Evolutionary conservation across 2,797 vertebrate species (phyloP), one percentile per base, ranked within the genome.

Genomic region (Petrocephalus schoutedeni): DNA sequence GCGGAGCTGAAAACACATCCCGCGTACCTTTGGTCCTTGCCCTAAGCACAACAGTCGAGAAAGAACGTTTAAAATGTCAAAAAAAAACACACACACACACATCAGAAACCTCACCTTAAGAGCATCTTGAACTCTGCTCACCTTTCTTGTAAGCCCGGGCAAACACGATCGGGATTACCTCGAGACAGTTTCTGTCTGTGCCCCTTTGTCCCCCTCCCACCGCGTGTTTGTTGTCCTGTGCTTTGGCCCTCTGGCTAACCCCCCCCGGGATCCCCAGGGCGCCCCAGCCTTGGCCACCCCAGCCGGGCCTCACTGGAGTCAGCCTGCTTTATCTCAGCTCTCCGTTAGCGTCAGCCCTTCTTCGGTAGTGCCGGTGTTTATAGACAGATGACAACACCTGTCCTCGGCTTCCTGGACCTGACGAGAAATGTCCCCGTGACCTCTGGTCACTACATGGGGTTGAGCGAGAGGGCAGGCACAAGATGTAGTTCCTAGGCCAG

Each of bases 301-400:
- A 96, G 94, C 95, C 93, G 94, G 36, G 10, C 86, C 88, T 87
- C 87, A 89, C 41, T 89, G 91, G 90, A 89, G 91, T 92, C 89
- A 89, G 84, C 91, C 92, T 93, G 91, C 92, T 96, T 97, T 97
- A 97, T 97, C 96, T 97, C 94, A 90, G 88, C 91, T 88, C 91
- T 92, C 92, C 94, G 89, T 95, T 95, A 95, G 93, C 92, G 93
- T 93, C 91, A 93, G 95, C 87, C 84, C 61, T 45, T 90, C 90
- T 93, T 93, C 94, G 91, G 94, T 93, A 93, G 93, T 94, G 91
- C 94, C 92, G 91, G 91, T 96, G 95, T 98, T 98, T 98, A 97
- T 92, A 93, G 91, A 94, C 88, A 88, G 96, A 93, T 96, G 95
- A 97, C 97, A 97, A 95, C 96, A 97, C 95, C 97, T 97, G 97